phyloP scores from a whole-genome alignment of 92 coral and sea anemone species.

The Isaurus tuberculatus region DNA sequence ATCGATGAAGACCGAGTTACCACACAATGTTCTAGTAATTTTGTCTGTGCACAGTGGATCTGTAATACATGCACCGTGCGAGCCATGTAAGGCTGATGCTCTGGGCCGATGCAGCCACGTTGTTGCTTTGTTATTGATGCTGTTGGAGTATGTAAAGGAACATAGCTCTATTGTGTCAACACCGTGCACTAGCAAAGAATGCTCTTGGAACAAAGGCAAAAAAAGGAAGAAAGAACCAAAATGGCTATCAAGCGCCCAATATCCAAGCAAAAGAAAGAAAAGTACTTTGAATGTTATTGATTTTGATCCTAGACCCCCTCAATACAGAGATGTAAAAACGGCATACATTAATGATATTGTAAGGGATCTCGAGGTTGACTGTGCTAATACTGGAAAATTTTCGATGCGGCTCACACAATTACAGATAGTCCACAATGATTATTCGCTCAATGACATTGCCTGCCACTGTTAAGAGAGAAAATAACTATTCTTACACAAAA shows the following conservation, averaged over 20 bases:
- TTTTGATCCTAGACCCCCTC: too few species aligned
- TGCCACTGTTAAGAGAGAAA: too few species aligned
- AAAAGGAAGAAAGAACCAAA: constrained; percentile 52
- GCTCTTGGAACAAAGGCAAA: constrained; percentile 55
- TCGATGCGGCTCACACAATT: too few species aligned
- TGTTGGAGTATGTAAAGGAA: constrained; percentile 38
- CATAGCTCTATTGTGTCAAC: constrained; percentile 26
- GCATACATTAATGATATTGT: too few species aligned
- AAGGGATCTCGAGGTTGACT: too few species aligned
- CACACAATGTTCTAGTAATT: constrained; percentile 46
- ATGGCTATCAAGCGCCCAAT: constrained; percentile 30
- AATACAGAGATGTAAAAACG: too few species aligned
- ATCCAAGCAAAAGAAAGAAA: neutral
- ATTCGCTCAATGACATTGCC: too few species aligned
- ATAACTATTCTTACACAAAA: too few species aligned
- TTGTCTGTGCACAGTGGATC: constrained; percentile 63
- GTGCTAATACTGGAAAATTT: too few species aligned
- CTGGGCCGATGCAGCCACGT: constrained; percentile 65
- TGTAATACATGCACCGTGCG: constrained; percentile 56
- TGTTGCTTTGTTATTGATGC: constrained; percentile 38
- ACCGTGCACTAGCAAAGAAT: constrained; percentile 61
- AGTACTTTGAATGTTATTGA: too few species aligned
- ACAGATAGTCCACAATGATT: too few species aligned
- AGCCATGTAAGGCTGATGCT: constrained; percentile 55
- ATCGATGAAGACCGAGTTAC: constrained; percentile 44